phyloP scores from a whole-genome alignment of 2,797 vertebrate species.

The Ceyx erithaca region DNA sequence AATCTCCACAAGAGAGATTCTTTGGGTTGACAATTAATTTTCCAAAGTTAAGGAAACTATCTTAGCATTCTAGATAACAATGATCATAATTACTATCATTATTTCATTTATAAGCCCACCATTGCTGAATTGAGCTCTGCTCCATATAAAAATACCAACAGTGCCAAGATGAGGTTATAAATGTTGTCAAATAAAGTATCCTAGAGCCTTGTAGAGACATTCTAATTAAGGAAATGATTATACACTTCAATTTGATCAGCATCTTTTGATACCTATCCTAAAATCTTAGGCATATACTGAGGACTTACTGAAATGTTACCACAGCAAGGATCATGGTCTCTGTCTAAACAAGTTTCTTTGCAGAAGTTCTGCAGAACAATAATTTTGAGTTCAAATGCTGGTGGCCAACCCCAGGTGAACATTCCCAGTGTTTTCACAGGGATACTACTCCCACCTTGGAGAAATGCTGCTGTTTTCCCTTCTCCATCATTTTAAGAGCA shows the following conservation, averaged over 20 bases:
- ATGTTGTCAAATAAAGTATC: neutral
- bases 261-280: neutral
- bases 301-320: too few species aligned
- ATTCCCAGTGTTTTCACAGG: fast-evolving
- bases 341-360: neutral
- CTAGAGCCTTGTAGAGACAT: neutral
- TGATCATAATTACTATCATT: neutral
- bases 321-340: too few species aligned
- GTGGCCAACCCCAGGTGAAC: fast-evolving
- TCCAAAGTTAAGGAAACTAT: neutral
- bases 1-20: neutral
- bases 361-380: neutral
- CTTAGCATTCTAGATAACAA: neutral
- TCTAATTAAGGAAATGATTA: neutral
- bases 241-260: neutral
- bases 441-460: neutral
- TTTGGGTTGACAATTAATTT: neutral
- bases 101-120: neutral
- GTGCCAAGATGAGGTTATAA: neutral
- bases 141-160: neutral
- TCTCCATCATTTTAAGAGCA: neutral
- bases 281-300: neutral
- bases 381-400: neutral
- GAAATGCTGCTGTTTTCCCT: fast-evolving
- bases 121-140: neutral